phyloP scores from a whole-genome alignment of 2,888 invertebrate genomes.

The Atrina japonica region DNA sequence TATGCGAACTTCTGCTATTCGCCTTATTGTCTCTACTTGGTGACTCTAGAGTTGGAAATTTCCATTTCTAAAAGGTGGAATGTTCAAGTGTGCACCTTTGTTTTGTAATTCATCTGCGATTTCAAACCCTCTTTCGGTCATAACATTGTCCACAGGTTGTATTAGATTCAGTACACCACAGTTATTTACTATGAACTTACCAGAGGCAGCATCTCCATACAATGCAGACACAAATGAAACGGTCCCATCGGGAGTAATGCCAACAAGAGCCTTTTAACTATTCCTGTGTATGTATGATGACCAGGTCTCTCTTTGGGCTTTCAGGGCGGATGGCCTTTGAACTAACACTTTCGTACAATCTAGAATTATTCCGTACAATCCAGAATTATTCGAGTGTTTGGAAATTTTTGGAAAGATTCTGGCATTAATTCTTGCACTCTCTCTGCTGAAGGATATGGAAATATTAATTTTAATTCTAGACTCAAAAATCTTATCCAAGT shows the following conservation, averaged over 20 bases:
- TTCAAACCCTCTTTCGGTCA: conserved; percentile 45
- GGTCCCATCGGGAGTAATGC: conserved; percentile 43
- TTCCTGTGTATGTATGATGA: conserved; percentile 40
- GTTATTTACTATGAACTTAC: conserved; percentile 41
- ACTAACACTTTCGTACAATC: conserved; percentile 2
- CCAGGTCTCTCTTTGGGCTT: conserved; percentile 29
- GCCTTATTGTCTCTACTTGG: conserved; percentile 10
- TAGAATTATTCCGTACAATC: conserved; percentile 27
- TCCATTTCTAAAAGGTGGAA: conserved; percentile 24
- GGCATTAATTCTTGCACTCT: conserved; percentile 5
- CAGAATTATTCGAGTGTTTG: conserved; percentile 16
- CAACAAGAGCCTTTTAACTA: conserved; percentile 45
- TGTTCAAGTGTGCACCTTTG: conserved; percentile 18
- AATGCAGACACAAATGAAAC: conserved; percentile 44
- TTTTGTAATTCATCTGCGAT: conserved; percentile 26
- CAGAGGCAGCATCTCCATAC: conserved; percentile 42
- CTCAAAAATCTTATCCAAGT: conserved; percentile 23
- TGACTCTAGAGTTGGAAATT: conserved; percentile 6
- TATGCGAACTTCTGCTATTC: conserved; percentile 21
- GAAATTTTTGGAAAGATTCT: conserved; percentile 11
- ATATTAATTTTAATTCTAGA: conserved; percentile 14
- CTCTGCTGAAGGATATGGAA: conserved; percentile 15
- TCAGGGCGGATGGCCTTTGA: conserved; percentile 21
- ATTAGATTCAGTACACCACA: conserved; percentile 19
- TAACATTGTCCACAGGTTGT: conserved; percentile 43